Base-by-base conservation (phyloP, 1,140 invertebrate species). In the Hetaerina americana region DNA sequence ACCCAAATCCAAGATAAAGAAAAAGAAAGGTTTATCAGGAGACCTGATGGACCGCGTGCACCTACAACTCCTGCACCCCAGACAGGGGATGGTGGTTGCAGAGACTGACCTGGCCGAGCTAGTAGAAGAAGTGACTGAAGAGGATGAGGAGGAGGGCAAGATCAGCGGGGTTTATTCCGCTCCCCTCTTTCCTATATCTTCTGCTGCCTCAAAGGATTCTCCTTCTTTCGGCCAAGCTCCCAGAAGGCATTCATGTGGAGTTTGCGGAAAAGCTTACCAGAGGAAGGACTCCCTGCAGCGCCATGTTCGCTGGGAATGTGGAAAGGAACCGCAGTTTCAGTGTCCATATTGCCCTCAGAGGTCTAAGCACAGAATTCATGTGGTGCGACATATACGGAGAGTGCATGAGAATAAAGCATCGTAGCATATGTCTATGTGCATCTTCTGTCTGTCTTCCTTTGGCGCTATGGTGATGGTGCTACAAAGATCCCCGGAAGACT, bases 241-340 rank as follows among this genome's bases (percentile, higher is more conserved):
- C 72, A 81, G 66, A 73, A 74, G 5, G 72, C 74, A 69, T 57
- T 57, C 22, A 12, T 57, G 40, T 10, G 40, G 40, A 1, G 40
- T 57, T 12, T 87, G 86, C 74, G 85, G 85, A 12, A 85, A 87
- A 68, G 80, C 80, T 5, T 88, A 88, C 76, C 81, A 81, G 0
- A 81, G 84, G n/a, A 81, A 81, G 10, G 85, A 87, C 69, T 87
- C 86, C 70, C 71, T 79, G 67, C 66, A 72, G n/a, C 68, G 76
- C 6, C 79, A 79, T 49, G 82, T 84, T 73, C 81, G 78, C 69
- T 84, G 83, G 80, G 85, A 87, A 76, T 87, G 86, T 72, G 86
- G 84, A 10, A 84, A 85, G 71, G 83, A 85, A 68, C 84, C 84
- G 1, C 82, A 85, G 71, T 87, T 87, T 76, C 81, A 84, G 72